Evolutionary conservation across 2,113 vertebrate species (phyloP).

Genomic region (Pomatostomus ruficeps): DNA sequence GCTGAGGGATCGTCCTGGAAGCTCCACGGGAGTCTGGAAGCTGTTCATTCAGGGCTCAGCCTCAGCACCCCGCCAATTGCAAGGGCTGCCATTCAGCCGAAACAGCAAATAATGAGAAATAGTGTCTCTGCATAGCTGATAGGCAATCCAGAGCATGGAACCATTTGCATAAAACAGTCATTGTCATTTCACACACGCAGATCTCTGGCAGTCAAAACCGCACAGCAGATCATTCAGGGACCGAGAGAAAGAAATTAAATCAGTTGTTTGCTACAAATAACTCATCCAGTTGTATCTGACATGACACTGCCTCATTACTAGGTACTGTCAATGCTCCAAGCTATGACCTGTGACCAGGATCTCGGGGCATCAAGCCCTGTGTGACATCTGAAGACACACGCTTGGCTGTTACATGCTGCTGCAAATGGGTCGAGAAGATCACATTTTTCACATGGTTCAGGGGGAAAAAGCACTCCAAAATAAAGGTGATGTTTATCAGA

Average conservation of each 20-base stretch:
- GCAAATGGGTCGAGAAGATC: neutral
- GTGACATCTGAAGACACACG: rapidly evolving
- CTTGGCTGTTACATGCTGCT: neutral
- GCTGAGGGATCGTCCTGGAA: neutral
- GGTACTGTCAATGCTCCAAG: neutral
- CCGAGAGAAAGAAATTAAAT: neutral
- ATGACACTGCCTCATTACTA: neutral
- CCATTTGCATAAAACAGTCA: constrained; percentile 16
- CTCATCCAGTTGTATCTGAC: neutral
- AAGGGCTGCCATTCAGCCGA: neutral
- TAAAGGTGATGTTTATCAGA: neutral
- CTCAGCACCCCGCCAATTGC: neutral
- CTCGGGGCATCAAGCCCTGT: neutral
- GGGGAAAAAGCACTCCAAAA: neutral
- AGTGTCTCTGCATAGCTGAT: neutral
- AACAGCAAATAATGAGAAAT: constrained; percentile 25
- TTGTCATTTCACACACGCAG: constrained; percentile 20
- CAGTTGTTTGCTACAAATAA: constrained; percentile 24
- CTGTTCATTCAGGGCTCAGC: neutral
- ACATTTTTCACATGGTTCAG: neutral
- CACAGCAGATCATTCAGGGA: neutral
- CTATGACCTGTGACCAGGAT: neutral
- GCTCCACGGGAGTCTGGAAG: neutral
- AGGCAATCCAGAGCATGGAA: neutral
- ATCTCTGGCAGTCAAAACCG: constrained; percentile 10